phyloP scores from a whole-genome alignment of 2,113 vertebrate genomes.

The Rutilus rutilus region DNA sequence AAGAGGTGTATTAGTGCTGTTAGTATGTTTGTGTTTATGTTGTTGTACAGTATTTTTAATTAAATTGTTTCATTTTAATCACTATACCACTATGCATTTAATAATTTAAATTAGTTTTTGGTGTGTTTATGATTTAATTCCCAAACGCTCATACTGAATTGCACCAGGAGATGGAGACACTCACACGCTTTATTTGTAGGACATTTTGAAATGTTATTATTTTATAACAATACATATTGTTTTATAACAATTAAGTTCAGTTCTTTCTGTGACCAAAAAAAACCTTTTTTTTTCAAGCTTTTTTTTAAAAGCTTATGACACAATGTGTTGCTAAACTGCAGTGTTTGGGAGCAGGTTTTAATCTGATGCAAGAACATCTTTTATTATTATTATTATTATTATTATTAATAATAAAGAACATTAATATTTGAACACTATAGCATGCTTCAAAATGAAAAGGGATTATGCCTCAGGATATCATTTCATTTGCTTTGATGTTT shows the following conservation, averaged over 20 bases:
- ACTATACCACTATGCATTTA: too few species aligned
- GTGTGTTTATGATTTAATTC: not conserved
- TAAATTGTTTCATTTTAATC: too few species aligned
- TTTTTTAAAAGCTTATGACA: not conserved
- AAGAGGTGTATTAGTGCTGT: too few species aligned
- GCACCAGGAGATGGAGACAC: not conserved
- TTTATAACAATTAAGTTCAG: not conserved
- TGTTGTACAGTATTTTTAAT: too few species aligned
- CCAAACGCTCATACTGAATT: not conserved
- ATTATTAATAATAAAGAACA: too few species aligned
- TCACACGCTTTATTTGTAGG: not conserved
- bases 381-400: too few species aligned
- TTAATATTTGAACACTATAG: not conserved
- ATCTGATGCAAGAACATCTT: too few species aligned
- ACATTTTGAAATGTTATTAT: not conserved
- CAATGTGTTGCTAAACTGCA: not conserved
- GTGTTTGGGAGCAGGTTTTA: not conserved
- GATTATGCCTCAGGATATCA: not conserved
- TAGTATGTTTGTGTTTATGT: too few species aligned
- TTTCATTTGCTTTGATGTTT: constrained; percentile 5
- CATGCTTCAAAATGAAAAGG: too few species aligned
- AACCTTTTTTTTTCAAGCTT: not conserved
- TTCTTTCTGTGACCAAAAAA: not conserved
- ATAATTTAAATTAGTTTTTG: not conserved
- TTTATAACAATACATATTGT: not conserved